Conservation (phyloP, 2,797 vertebrate species). For the Trachops cirrhosus region DNA sequence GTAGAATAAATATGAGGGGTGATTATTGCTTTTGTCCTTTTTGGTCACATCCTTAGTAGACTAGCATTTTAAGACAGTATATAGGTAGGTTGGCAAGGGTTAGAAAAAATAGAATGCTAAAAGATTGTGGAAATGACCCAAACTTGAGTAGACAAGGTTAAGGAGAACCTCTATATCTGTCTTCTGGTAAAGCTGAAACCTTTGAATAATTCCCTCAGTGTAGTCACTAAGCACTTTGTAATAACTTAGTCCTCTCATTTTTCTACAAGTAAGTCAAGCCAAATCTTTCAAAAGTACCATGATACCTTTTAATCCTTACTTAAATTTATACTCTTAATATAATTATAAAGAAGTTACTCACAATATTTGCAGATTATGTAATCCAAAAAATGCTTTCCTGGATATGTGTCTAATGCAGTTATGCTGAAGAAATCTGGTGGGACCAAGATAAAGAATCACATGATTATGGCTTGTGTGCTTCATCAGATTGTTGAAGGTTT, state of each 20-base stretch:
- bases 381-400: constrained; percentile 85
- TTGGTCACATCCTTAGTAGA: background rate
- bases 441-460: constrained; percentile 39
- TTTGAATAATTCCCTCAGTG: background rate
- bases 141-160: background rate
- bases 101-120: background rate
- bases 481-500: background rate
- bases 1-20: background rate
- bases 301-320: background rate
- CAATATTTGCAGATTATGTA: constrained; percentile 85
- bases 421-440: constrained; percentile 86
- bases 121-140: background rate
- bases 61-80: background rate
- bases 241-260: background rate
- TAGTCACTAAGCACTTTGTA: background rate
- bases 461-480: background rate
- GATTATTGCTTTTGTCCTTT: background rate
- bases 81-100: background rate
- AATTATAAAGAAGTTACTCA: constrained; percentile 79
- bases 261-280: background rate
- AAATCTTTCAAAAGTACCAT: background rate
- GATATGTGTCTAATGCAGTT: constrained; percentile 86
- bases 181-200: background rate
- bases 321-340: background rate
- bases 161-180: background rate